These are phyloP conservation scores for Spheniscus mendiculus DNA, from an alignment of 2,113 vertebrate genomes.

Conservation along the genomic window DNA sequence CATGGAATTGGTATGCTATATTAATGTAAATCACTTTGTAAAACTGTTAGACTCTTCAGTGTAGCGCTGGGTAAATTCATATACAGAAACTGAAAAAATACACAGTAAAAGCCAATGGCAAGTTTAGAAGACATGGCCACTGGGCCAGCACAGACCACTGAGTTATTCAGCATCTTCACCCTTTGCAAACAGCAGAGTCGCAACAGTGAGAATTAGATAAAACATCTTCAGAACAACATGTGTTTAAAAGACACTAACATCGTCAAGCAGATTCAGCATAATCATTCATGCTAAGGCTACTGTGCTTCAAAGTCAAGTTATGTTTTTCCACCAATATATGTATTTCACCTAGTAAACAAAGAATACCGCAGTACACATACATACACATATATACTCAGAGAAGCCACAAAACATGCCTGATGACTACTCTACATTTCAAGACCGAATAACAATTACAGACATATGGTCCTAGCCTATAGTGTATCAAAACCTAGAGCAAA, in stretches of 20 bases:
- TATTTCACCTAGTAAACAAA: not conserved
- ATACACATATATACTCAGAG: not conserved
- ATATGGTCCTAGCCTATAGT: not conserved
- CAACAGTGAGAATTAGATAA: not conserved
- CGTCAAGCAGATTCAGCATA: not conserved
- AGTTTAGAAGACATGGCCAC: not conserved
- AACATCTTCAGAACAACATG: not conserved
- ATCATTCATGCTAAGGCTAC: not conserved
- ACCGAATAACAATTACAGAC: not conserved
- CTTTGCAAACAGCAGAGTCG: not conserved
- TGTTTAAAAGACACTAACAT: not conserved
- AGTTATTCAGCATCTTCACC: not conserved
- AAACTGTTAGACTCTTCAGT: not conserved
- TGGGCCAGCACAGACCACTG: not conserved
- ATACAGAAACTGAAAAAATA: not conserved
- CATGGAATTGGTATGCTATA: not conserved
- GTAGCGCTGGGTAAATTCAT: not conserved
- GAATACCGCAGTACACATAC: not conserved
- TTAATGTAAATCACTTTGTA: not conserved
- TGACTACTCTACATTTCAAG: not conserved
- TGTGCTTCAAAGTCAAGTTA: not conserved
- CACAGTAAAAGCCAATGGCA: not conserved
- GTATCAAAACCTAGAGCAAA: not conserved
- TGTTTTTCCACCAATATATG: not conserved
- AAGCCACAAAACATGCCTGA: not conserved